phyloP scores from a whole-genome alignment of 2,888 invertebrate genomes.

The Idaea straminata region DNA sequence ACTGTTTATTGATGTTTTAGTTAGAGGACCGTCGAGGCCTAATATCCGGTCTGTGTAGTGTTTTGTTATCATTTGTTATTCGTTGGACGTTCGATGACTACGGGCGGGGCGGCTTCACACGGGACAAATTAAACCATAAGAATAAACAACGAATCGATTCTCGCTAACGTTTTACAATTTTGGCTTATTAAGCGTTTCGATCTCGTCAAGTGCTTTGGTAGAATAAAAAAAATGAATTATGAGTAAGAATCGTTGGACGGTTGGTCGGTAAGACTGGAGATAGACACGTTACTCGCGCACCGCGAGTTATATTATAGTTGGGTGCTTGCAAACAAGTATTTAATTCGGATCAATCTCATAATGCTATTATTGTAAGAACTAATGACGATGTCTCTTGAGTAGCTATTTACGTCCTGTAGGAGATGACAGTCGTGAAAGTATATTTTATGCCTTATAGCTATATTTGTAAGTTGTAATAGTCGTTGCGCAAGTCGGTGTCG shows the following conservation, averaged over 20 bases:
- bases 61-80: not conserved
- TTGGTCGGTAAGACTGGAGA: slow-evolving; percentile 33
- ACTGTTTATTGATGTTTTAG: slow-evolving; percentile 36
- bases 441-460: slow-evolving; percentile 60
- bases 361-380: slow-evolving; percentile 38
- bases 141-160: slow-evolving; percentile 27
- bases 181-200: slow-evolving; percentile 9
- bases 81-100: not conserved
- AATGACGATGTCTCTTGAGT: slow-evolving; percentile 45
- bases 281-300: slow-evolving; percentile 4
- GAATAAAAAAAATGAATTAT: slow-evolving; percentile 23
- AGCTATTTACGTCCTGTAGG: slow-evolving; percentile 47
- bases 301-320: slow-evolving; percentile 31
- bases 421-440: slow-evolving; percentile 42
- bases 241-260: slow-evolving; percentile 30
- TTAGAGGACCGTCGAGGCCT: slow-evolving; percentile 37
- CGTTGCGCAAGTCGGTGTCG: slow-evolving; percentile 43
- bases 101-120: not conserved
- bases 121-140: slow-evolving; percentile 7
- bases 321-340: slow-evolving; percentile 48
- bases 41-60: slow-evolving; percentile 18
- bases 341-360: slow-evolving; percentile 42
- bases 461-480: slow-evolving; percentile 53
- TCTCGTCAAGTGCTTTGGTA: slow-evolving; percentile 32
- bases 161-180: slow-evolving; percentile 6